Evolutionary conservation across 2,113 vertebrate species (phyloP), one percentile per base, ranked within the genome.

Genomic region (Megaceryle maxima): DNA sequence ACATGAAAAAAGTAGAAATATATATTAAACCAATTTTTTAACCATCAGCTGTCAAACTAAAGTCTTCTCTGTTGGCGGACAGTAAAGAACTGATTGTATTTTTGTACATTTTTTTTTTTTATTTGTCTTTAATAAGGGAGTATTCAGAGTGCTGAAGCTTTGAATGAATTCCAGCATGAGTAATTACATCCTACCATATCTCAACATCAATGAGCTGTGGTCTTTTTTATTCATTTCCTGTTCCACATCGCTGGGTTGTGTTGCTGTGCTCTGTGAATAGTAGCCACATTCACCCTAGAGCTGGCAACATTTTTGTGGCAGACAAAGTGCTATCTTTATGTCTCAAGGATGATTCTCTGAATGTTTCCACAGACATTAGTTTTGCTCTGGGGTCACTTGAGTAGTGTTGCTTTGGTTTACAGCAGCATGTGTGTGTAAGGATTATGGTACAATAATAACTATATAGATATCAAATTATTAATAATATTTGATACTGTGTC

Each of bases 101-200:
- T 83, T 56, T 44, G 67, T 46, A 53, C 13, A 8, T 51, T 10
- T 51, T 51, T 51, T 51, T 51, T 51, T 51, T 51, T 51, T 21
- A 41, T 68, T 31, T 48, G 50, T 76, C 69, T 26, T 37, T 17
- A 63, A 82, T 73, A 92, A 91, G 35, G 37, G 55, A 87, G 25
- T 78, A 94, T 94, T 96, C 74, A 96, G 46, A 63, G 41, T 21
- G 31, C 31, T 95, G 53, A 69, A 53, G 48, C 75, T 87, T 88
- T 96, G 83, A 94, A 66, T 78, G 83, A 94, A 96, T 96, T 96
- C 80, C 83, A 93, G 70, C 56, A 94, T 84, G 63, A 94, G 62
- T 92, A 95, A 96, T 95, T 88, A 75, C 90, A 86, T 88, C 93
- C 80, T 83, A 86, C 70, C 73, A 77, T 93, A 94, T 91, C 86